phyloP scores from a whole-genome alignment of 2,797 vertebrate genomes.

The Sebastes hubbsi region DNA sequence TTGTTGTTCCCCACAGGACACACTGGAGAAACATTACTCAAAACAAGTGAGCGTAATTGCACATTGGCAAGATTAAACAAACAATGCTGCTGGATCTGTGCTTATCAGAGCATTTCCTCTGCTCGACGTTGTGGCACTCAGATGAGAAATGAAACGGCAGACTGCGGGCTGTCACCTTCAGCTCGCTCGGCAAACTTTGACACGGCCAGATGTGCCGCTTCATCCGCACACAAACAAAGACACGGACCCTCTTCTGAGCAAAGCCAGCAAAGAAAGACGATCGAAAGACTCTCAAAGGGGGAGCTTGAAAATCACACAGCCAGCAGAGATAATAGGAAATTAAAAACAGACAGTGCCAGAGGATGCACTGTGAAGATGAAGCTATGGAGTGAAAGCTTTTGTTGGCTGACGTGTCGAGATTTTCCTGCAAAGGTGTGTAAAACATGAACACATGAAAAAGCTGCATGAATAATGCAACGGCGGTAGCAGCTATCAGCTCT shows the following conservation, averaged over 20 bases:
- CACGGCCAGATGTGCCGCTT: slow-evolving; percentile 57
- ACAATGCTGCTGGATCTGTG: slow-evolving; percentile 56
- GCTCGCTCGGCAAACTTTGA: slow-evolving; percentile 33
- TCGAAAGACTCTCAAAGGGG: not conserved
- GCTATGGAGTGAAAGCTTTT: slow-evolving; percentile 5
- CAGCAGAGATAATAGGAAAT: not conserved
- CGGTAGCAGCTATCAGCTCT: slow-evolving; percentile 41
- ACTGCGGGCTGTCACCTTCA: slow-evolving; percentile 54
- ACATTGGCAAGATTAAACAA: slow-evolving; percentile 61
- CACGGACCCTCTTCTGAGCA: not conserved
- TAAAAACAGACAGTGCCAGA: not conserved
- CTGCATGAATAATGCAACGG: slow-evolving; percentile 58
- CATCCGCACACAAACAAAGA: slow-evolving; percentile 29
- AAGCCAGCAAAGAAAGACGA: not conserved
- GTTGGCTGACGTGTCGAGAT: slow-evolving; percentile 14
- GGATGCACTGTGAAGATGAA: not conserved
- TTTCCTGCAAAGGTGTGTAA: slow-evolving; percentile 58
- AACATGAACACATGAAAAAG: slow-evolving; percentile 46
- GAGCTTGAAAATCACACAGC: not conserved
- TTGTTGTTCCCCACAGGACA: slow-evolving; percentile 68
- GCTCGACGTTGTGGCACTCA: slow-evolving; percentile 8
- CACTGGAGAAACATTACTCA: slow-evolving; percentile 66
- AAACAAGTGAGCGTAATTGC: slow-evolving; percentile 57
- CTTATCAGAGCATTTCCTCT: slow-evolving; percentile 58
- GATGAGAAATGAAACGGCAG: slow-evolving; percentile 45